Evolutionary conservation across 2,797 vertebrate species (phyloP), one percentile per base, ranked within the genome.

Genomic region (Schizopygopsis malacanthus): DNA sequence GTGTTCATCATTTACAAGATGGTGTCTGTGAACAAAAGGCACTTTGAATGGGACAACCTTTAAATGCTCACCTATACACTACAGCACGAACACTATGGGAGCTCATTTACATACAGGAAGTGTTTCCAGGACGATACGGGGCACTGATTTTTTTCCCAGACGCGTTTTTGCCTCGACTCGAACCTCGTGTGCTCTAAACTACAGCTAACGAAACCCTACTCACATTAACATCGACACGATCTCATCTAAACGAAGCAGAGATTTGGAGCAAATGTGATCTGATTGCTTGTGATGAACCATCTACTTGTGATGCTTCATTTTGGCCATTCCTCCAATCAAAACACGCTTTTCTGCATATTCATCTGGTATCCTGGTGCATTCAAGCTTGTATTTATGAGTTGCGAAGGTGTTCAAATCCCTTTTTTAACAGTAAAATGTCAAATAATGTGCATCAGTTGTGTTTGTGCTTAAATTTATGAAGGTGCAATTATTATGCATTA

Each of bases 1-100:
- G 56, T 47, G 90, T 87, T 92, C 93, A 89, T 95, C 93, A 92
- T 94, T 95, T 95, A 95, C 94, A 95, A 94, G 94, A 95, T 94
- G 94, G 93, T 94, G 92, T 95, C 94, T 94, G 94, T 95, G 94
- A 95, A 95, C 95, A 95, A 96, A 96, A 96, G 95, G 95, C 95
- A 96, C 95, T 96, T 96, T 96, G 94, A 95, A 95, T 94, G 84
- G 93, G 95, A 95, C 94, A 94, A 96, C 95, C 94, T 96, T 96
- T 94, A 94, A 95, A 94, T 95, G 94, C 94, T 95, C 93, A 93
- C 92, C 94, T 94, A 94, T 94, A 95, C 94, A 95, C 94, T 95
- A 95, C 95, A 90, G 93, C 95, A 96, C 94, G 90, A 95, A 93
- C 93, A 95, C 94, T 93, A 94, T 88, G 90, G 92, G 92, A 93